Percentiles rank a stretch among this genome's conserved stretches.
phyloP scores from a whole-genome alignment of 2,888 invertebrate species.

The Callinectes sapidus region DNA sequence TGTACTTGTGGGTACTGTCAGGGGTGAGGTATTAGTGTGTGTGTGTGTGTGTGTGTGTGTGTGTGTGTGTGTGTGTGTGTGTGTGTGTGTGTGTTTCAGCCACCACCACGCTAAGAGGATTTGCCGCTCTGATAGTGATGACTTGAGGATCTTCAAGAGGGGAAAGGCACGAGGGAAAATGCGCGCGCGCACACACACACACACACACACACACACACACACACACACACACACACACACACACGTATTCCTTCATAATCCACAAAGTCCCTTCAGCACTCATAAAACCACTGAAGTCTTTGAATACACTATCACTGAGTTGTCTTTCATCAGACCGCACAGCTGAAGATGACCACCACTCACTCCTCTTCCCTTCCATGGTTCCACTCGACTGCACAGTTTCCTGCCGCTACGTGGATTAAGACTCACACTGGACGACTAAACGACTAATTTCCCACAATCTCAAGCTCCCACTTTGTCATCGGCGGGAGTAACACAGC shows the following conservation, averaged over 20 bases:
- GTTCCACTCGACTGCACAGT: not conserved
- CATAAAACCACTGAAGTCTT: not conserved
- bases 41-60: slow-evolving; percentile 35
- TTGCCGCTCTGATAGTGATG: not conserved
- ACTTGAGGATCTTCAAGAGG: not conserved
- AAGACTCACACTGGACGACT: not conserved
- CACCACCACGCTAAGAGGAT: not conserved
- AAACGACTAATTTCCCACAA: not conserved
- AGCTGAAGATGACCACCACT: not conserved
- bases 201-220: slow-evolving; percentile 23
- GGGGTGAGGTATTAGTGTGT: slow-evolving; percentile 12
- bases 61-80: slow-evolving; percentile 36
- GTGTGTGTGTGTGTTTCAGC: slow-evolving; percentile 31
- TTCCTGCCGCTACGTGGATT: not conserved
- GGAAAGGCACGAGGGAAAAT: not conserved
- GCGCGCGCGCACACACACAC: not conserved
- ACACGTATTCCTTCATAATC: not conserved
- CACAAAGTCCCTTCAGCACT: not conserved
- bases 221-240: slow-evolving; percentile 20
- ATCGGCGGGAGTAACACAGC: not conserved
- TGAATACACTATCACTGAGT: not conserved
- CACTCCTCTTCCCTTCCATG: not conserved
- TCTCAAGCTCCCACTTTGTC: not conserved
- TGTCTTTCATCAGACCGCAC: not conserved
- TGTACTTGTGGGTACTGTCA: not conserved